phyloP scores from a whole-genome alignment of 37 sponge, comb jelly and placozoan genomes.

The Eunapius fragilis region DNA sequence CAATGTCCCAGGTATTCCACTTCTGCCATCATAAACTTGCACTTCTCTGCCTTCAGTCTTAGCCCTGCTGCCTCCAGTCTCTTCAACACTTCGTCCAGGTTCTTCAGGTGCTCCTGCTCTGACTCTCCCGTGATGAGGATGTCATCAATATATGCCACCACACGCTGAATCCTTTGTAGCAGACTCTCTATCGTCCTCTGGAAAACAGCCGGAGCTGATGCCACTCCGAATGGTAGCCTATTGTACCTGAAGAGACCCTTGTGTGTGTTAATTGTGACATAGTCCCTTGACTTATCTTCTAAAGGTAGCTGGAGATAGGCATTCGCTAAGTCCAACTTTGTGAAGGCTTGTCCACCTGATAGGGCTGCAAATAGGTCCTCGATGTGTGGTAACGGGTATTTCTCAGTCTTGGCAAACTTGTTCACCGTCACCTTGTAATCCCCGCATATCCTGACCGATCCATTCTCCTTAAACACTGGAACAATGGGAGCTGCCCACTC shows the following conservation, averaged over 20 bases:
- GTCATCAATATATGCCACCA: conserved; percentile 8
- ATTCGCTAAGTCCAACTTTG: conserved; percentile 21
- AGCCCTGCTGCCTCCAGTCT: conserved; percentile 20
- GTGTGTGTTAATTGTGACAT: conserved; percentile 22
- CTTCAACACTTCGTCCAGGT: conserved; percentile 27
- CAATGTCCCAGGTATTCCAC: conserved; percentile 26
- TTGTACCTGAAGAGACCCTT: neutral
- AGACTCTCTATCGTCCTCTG: conserved; percentile 23
- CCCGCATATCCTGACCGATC: conserved; percentile 43
- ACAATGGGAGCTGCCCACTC: conserved; percentile 64
- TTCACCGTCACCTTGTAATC: conserved; percentile 60
- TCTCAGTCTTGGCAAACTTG: conserved; percentile 2
- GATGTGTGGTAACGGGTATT: conserved; percentile 47
- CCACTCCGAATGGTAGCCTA: conserved; percentile 6
- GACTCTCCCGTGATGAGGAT: conserved; percentile 13
- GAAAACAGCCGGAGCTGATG: conserved; percentile 38
- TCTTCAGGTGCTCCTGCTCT: conserved; percentile 20
- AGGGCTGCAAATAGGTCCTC: conserved; percentile 50
- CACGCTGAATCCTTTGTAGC: neutral
- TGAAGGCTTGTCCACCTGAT: conserved; percentile 21
- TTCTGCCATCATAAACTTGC: conserved; percentile 22
- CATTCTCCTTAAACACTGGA: conserved; percentile 47
- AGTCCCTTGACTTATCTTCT: neutral
- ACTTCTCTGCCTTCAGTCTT: conserved; percentile 20
- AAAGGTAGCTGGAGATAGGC: conserved; percentile 22